These are phyloP conservation scores for Bergia puertoricense DNA, from an alignment of 92 coral and sea anemone species.

Conservation along the genomic window DNA sequence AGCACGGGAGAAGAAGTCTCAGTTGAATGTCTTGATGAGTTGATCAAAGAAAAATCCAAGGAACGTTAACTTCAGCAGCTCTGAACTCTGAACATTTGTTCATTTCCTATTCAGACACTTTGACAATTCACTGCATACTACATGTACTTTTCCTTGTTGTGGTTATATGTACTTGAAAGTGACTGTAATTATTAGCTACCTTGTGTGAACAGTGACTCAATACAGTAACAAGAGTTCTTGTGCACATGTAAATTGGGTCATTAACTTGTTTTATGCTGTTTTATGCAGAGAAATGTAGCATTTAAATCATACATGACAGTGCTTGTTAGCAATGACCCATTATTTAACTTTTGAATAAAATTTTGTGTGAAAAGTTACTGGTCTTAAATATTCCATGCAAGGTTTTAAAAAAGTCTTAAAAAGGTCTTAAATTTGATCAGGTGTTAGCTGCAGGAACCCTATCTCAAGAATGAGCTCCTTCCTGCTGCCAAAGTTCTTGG, in stretches of 20 bases:
- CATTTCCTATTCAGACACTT: too few relatives aligned
- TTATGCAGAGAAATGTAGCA: slow-evolving; percentile 19
- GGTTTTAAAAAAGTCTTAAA: too few relatives aligned
- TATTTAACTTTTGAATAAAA: slow-evolving; percentile 25
- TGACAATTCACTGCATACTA: too few relatives aligned
- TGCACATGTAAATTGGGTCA: not conserved
- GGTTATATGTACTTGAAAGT: not conserved
- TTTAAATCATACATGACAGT: slow-evolving; percentile 1
- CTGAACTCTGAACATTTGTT: not conserved
- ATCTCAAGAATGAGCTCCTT: not conserved
- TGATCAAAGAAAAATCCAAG: slow-evolving; percentile 25
- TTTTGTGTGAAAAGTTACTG: slow-evolving; percentile 15
- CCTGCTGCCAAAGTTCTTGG: slow-evolving; percentile 22
- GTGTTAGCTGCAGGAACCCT: slow-evolving; percentile 15
- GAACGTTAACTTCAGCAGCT: not conserved
- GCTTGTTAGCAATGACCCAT: slow-evolving; percentile 17
- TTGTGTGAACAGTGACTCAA: slow-evolving; percentile 19
- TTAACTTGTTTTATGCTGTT: not conserved
- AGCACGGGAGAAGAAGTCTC: slow-evolving; percentile 9
- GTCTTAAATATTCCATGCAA: not conserved
- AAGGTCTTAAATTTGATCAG: not conserved
- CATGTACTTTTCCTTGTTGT: too few relatives aligned
- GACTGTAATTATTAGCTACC: not conserved
- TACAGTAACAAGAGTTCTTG: slow-evolving; percentile 4
- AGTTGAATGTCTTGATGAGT: slow-evolving; percentile 18